phyloP scores from a whole-genome alignment of 2,113 vertebrate species.

The Pyxicephalus adspersus region DNA sequence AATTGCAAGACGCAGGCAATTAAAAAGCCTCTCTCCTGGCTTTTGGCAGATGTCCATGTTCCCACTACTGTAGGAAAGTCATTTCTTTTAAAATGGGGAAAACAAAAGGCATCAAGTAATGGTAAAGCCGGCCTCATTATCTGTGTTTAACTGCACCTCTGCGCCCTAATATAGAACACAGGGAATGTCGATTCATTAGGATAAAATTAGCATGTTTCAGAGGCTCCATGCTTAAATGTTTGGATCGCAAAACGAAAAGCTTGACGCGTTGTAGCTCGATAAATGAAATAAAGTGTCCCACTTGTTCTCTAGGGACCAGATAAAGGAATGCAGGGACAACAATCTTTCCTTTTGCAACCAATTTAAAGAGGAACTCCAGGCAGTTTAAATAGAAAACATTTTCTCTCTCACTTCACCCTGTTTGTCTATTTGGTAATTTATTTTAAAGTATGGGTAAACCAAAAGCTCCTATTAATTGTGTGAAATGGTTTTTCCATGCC shows the following conservation, averaged over 20 bases:
- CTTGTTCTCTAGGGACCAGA: no score
- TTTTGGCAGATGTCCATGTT: constrained; percentile 39
- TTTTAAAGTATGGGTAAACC: no score
- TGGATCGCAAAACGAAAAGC: neutral
- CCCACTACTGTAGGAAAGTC: constrained; percentile 2
- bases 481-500: no score
- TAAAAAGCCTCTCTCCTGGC: constrained; percentile 36
- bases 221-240: neutral
- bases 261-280: neutral
- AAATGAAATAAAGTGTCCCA: neutral
- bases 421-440: no score
- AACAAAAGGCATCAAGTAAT: constrained; percentile 35
- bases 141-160: constrained; percentile 41
- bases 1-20: constrained; percentile 34
- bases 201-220: constrained; percentile 29
- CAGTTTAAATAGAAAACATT: no score
- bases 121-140: constrained; percentile 43
- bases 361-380: no score
- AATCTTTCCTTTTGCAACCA: no score
- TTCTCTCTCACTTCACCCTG: no score
- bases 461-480: no score
- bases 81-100: constrained; percentile 35
- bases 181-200: constrained; percentile 36
- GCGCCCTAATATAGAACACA: neutral
- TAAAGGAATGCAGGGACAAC: neutral